phyloP scores from a whole-genome alignment of 2,888 invertebrate genomes.

The Sphinx pinastri region DNA sequence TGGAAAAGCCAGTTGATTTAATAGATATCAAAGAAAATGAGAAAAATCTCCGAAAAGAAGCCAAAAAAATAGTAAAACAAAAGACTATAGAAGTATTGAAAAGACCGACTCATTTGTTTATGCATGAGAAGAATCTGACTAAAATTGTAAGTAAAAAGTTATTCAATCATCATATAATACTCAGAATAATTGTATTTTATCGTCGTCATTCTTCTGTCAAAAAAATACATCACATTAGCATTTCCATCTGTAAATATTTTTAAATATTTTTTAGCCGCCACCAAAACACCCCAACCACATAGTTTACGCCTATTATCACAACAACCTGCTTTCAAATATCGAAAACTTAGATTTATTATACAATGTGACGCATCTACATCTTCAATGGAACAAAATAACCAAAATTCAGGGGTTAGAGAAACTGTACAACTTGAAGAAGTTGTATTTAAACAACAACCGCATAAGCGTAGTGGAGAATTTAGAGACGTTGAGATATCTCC shows the following conservation, averaged over 20 bases:
- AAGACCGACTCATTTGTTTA: conserved; percentile 78
- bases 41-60: conserved; percentile 63
- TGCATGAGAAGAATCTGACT: conserved; percentile 83
- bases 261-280: conserved; percentile 58
- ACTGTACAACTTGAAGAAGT: conserved; percentile 87
- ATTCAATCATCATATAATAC: conserved; percentile 9
- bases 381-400: conserved; percentile 90
- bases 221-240: background rate
- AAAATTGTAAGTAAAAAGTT: conserved; percentile 78
- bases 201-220: too few relatives aligned
- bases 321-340: conserved; percentile 90
- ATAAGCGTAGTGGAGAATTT: conserved; percentile 89
- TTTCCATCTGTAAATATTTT: background rate
- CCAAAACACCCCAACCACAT: conserved; percentile 72
- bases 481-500: conserved; percentile 82
- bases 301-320: conserved; percentile 89
- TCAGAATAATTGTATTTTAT: background rate
- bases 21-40: conserved; percentile 58
- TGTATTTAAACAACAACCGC: conserved; percentile 89
- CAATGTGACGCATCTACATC: conserved; percentile 87
- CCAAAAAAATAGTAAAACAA: conserved; percentile 63
- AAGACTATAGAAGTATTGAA: conserved; percentile 56
- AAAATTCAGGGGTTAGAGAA: conserved; percentile 87
- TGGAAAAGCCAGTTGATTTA: conserved; percentile 38
- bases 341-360: conserved; percentile 87